Percentiles rank a stretch among this genome's conserved stretches.
phyloP scores from a whole-genome alignment of 2,888 invertebrate species.

The Mythimna albipuncta region DNA sequence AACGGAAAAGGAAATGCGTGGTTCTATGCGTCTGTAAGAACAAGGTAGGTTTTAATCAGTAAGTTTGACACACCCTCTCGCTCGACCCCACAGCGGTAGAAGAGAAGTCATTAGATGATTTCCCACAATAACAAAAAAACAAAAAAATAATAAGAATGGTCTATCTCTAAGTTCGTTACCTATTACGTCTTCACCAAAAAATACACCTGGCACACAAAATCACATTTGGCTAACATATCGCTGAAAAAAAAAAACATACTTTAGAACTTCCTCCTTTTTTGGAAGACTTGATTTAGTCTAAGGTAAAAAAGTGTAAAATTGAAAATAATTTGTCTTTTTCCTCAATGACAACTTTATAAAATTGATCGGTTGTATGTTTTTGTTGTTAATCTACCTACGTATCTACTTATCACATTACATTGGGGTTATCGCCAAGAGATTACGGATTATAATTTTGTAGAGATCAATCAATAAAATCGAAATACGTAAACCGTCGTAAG shows the following conservation, averaged over 20 bases:
- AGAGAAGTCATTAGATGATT: too few species aligned
- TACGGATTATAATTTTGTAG: conserved; percentile 2
- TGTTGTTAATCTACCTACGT: neutral
- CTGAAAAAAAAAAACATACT: neutral
- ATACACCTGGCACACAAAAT: too few species aligned
- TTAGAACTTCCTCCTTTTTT: neutral
- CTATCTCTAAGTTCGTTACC: too few species aligned
- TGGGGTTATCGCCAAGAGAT: conserved; percentile 27
- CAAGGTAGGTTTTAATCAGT: too few species aligned
- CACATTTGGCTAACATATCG: too few species aligned
- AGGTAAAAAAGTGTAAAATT: neutral
- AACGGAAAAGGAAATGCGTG: too few species aligned
- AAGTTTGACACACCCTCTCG: too few species aligned
- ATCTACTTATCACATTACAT: neutral
- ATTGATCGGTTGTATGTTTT: neutral
- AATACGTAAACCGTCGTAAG: neutral
- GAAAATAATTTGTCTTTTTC: neutral
- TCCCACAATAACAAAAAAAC: too few species aligned
- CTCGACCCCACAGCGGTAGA: too few species aligned
- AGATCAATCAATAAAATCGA: conserved; percentile 33
- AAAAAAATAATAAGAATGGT: too few species aligned
- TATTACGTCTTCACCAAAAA: neutral
- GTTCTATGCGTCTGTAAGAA: too few species aligned
- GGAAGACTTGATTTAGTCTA: too few species aligned
- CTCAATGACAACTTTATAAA: neutral